These are phyloP conservation scores for Megaptera novaeangliae DNA, from an alignment of 2,113 vertebrate species.

Conservation along the genomic window DNA sequence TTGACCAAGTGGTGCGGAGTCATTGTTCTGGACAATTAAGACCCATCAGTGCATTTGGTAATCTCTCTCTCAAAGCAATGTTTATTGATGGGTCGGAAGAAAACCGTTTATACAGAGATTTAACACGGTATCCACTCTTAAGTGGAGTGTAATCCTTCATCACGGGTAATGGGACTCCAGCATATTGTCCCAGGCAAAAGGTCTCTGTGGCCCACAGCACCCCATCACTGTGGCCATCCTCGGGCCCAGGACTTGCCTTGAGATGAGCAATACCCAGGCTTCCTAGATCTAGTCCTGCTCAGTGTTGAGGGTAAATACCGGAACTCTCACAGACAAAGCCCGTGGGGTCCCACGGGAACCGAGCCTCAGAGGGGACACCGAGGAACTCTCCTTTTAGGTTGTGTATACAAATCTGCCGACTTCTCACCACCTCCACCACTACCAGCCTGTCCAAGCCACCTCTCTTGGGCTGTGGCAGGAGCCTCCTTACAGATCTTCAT, in stretches of 20 bases:
- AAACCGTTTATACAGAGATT: slow-evolving; percentile 76
- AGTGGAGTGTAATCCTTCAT: slow-evolving; percentile 76
- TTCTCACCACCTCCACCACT: no score
- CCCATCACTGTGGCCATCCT: neutral
- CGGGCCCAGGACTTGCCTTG: accelerated
- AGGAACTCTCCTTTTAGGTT: neutral
- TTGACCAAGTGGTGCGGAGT: slow-evolving; percentile 80
- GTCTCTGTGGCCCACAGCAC: neutral
- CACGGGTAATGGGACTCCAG: slow-evolving; percentile 58
- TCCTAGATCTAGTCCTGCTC: neutral
- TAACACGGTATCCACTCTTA: slow-evolving; percentile 72
- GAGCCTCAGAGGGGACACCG: neutral
- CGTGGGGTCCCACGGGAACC: neutral
- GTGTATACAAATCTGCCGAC: neutral
- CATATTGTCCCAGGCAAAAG: slow-evolving; percentile 10
- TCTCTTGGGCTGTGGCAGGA: accelerated
- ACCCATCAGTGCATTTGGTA: slow-evolving; percentile 58
- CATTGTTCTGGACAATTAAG: slow-evolving; percentile 75
- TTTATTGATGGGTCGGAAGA: slow-evolving; percentile 74
- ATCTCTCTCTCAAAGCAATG: slow-evolving; percentile 63
- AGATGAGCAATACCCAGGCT: neutral
- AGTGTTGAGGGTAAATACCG: neutral
- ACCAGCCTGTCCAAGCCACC: neutral
- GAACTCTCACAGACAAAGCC: neutral
- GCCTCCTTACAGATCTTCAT: accelerated